Evolutionary conservation across 1,140 invertebrate genomes (phyloP).

Genomic region (Agrilus planipennis): DNA sequence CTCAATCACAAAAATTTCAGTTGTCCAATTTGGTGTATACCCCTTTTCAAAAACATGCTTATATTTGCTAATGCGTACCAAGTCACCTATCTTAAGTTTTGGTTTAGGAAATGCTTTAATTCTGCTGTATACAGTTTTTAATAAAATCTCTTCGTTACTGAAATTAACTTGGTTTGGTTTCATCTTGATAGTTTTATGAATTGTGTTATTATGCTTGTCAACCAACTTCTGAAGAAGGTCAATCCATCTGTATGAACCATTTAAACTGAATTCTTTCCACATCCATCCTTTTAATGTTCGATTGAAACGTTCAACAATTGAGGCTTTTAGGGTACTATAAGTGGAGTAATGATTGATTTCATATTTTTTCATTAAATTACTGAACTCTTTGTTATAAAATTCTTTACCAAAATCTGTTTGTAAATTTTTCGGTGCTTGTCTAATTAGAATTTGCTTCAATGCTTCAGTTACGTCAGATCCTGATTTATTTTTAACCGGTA

Average conservation of each 20-base stretch:
- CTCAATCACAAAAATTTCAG: conserved; percentile 25
- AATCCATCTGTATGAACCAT: conserved; percentile 25
- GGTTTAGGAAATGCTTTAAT: neutral
- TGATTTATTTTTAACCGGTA: conserved; percentile 24
- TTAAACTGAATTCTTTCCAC: conserved; percentile 29
- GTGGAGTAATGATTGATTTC: conserved; percentile 16
- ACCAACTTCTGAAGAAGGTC: conserved; percentile 19
- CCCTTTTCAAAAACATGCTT: conserved; percentile 18
- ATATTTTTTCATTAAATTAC: conserved; percentile 11
- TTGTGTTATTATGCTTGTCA: conserved; percentile 14
- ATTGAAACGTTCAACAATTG: conserved; percentile 15
- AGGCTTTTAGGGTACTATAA: conserved; percentile 14
- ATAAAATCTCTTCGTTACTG: conserved; percentile 9
- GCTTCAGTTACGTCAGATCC: neutral
- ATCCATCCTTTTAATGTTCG: conserved; percentile 30
- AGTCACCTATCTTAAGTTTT: conserved; percentile 11
- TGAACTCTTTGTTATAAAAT: conserved; percentile 16
- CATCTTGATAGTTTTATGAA: conserved; percentile 17
- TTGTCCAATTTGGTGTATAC: conserved; percentile 24
- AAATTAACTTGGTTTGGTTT: conserved; percentile 11
- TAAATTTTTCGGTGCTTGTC: conserved; percentile 16
- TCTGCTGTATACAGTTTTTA: conserved; percentile 9
- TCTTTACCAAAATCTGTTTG: conserved; percentile 28
- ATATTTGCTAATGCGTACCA: conserved; percentile 12
- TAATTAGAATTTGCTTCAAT: conserved; percentile 2